Conservation (phyloP, 2,797 vertebrate species). For the Cheirogaleus major region DNA sequence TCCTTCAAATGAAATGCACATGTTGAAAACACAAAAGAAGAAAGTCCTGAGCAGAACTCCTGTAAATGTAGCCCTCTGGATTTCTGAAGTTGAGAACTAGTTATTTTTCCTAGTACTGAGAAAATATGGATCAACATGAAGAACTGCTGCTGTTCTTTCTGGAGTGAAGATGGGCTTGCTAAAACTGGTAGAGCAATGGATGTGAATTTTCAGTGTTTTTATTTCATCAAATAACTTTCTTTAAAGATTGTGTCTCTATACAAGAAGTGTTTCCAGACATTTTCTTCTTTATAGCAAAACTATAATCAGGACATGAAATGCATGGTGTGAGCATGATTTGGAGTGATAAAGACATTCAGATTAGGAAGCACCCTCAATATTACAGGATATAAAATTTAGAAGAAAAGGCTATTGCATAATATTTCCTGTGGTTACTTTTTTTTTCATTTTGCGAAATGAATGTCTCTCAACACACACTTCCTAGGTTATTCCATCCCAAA, state of each 20-base stretch:
- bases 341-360: neutral
- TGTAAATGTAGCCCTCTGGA: neutral
- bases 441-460: neutral
- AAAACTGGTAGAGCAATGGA: neutral
- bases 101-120: neutral
- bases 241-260: neutral
- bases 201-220: neutral
- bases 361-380: neutral
- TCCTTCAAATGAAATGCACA: constrained; percentile 62
- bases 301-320: neutral
- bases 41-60: neutral
- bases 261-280: neutral
- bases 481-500: neutral
- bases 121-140: neutral
- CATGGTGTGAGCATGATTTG: neutral
- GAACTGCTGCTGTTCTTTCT: neutral
- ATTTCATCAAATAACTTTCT: neutral
- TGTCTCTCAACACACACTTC: neutral
- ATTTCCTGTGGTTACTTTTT: neutral
- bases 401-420: neutral
- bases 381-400: neutral
- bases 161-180: neutral
- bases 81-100: neutral
- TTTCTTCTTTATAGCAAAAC: neutral
- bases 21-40: constrained; percentile 50